Percentiles rank a stretch among this genome's conserved stretches.
phyloP scores from a whole-genome alignment of 2,797 vertebrate species.

The Simalia tracyae region DNA sequence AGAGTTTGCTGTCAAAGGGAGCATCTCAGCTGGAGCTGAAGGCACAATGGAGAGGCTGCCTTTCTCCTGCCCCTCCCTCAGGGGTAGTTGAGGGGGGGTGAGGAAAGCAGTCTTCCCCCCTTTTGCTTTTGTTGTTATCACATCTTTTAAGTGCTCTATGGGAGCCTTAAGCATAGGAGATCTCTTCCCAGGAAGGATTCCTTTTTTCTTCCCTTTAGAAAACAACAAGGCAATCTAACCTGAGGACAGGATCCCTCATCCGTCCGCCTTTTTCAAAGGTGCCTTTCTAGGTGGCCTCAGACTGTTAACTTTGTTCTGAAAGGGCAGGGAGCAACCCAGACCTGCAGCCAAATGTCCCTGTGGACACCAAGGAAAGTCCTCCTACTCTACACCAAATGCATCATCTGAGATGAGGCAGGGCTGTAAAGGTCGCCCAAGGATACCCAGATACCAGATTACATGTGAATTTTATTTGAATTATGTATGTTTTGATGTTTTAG shows the following conservation, averaged over 20 bases:
- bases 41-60: not conserved
- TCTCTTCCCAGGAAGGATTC: not conserved
- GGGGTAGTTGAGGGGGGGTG: not conserved
- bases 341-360: too few species aligned
- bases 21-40: not conserved
- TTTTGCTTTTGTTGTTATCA: not conserved
- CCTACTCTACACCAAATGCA: too few species aligned
- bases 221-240: not conserved
- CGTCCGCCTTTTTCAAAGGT: not conserved
- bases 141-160: not conserved
- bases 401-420: not conserved
- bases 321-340: not conserved
- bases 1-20: not conserved
- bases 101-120: not conserved
- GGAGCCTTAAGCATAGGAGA: not conserved
- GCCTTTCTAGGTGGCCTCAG: not conserved
- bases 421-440: not conserved
- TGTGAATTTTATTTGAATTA: not conserved
- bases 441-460: not conserved
- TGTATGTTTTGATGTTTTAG: not conserved
- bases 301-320: not conserved
- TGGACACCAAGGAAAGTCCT: too few species aligned
- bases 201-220: not conserved
- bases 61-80: too few species aligned
- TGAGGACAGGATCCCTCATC: too few species aligned